A percentile compares a stretch with the other conserved stretches of the same genome.
Evolutionary conservation across 2,888 invertebrate genomes (phyloP).

Genomic region (Apantesis nais): DNA sequence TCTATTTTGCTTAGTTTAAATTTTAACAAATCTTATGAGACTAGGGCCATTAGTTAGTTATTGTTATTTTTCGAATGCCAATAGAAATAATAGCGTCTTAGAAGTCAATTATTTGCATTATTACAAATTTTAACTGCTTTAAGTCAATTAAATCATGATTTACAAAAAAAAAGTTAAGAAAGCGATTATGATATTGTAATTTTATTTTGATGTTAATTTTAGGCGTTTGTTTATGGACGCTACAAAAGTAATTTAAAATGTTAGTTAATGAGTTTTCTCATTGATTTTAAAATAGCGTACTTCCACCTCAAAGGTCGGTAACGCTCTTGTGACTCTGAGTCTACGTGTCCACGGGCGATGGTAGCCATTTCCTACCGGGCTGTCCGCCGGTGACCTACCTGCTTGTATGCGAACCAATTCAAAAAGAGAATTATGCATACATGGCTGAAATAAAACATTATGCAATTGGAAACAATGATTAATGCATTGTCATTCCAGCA

Average conservation of each 20-base stretch:
- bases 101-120: slow-evolving; percentile 50
- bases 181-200: slow-evolving; percentile 32
- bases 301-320: neutral
- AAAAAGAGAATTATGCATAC: neutral
- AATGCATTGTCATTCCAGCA: neutral
- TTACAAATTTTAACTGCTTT: slow-evolving; percentile 42
- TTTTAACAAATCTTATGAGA: slow-evolving; percentile 39
- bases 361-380: neutral
- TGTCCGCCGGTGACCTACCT: too few species aligned
- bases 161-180: slow-evolving; percentile 24
- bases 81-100: slow-evolving; percentile 48
- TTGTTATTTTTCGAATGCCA: slow-evolving; percentile 41
- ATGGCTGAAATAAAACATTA: neutral
- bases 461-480: neutral
- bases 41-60: slow-evolving; percentile 33
- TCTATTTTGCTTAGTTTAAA: slow-evolving; percentile 31
- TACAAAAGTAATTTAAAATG: neutral
- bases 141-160: slow-evolving; percentile 46
- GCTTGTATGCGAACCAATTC: too few species aligned
- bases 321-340: neutral
- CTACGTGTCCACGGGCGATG: neutral
- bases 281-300: neutral
- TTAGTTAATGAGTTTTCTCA: neutral
- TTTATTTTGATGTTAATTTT: slow-evolving; percentile 31
- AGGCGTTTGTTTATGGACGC: slow-evolving; percentile 7